These are phyloP conservation scores for Oxycera nigricornis DNA, from an alignment of 2,888 invertebrate genomes.

Conservation along the genomic window DNA sequence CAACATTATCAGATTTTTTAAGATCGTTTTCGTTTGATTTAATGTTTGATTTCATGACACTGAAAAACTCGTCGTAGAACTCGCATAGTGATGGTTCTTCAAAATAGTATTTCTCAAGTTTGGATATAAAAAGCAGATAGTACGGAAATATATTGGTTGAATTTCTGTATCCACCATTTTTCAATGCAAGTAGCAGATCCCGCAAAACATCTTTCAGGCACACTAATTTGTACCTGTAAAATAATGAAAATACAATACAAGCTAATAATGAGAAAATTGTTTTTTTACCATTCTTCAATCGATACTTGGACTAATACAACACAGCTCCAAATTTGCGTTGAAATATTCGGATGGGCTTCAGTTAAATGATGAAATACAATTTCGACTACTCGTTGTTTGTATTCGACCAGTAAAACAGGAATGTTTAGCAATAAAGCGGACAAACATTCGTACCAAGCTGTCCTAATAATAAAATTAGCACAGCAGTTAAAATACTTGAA, in stretches of 20 bases:
- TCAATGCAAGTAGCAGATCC: conserved; percentile 72
- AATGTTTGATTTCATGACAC: conserved; percentile 72
- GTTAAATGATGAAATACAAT: conserved; percentile 71
- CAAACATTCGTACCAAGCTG: conserved; percentile 75
- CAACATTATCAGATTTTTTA: conserved; percentile 73
- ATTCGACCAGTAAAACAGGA: conserved; percentile 64
- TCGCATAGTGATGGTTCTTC: conserved; percentile 55
- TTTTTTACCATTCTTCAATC: conserved; percentile 62
- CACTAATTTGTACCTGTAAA: conserved; percentile 62
- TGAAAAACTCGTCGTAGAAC: conserved; percentile 73
- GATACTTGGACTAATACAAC: conserved; percentile 68
- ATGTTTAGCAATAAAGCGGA: conserved; percentile 69
- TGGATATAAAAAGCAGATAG: conserved; percentile 77
- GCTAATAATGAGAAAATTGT: not conserved
- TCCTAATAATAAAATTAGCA: conserved; percentile 52
- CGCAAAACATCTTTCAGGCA: conserved; percentile 76
- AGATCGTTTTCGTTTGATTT: conserved; percentile 65
- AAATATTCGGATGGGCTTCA: conserved; percentile 72
- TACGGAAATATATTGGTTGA: conserved; percentile 76
- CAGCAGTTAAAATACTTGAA: not conserved
- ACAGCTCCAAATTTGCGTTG: conserved; percentile 78
- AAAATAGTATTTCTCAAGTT: conserved; percentile 60
- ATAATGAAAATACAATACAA: not conserved
- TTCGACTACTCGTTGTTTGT: conserved; percentile 66
- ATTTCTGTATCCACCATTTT: conserved; percentile 78